Conservation (phyloP, 2,888 invertebrate species). For the Nysson spinosus region DNA sequence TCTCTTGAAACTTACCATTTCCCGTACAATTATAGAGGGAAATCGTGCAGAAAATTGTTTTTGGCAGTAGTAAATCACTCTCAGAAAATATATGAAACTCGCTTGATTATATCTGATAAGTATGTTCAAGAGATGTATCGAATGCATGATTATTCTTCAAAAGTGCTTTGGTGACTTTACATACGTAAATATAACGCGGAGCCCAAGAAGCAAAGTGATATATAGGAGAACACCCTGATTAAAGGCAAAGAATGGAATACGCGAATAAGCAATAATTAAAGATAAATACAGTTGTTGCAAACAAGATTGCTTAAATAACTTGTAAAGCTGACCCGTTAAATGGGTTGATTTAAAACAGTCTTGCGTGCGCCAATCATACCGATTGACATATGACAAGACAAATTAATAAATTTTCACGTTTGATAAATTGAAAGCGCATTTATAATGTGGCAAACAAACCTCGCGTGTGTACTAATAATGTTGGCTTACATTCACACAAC, state of each 20-base stretch:
- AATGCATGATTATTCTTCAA: no score
- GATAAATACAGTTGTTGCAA: conserved; percentile 8
- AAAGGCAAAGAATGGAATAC: conserved; percentile 1
- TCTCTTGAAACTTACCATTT: no score
- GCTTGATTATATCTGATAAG: no score
- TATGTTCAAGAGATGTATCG: no score
- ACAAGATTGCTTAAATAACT: neutral
- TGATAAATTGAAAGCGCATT: conserved; percentile 4
- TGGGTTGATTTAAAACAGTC: neutral
- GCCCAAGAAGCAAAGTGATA: neutral
- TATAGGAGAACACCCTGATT: neutral
- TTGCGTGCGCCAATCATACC: neutral
- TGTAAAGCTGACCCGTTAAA: neutral
- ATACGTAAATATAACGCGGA: neutral
- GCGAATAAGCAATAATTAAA: conserved; percentile 2
- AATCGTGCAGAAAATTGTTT: no score
- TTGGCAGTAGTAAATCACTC: no score
- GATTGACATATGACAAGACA: conserved; percentile 1
- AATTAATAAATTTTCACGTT: conserved; percentile 9
- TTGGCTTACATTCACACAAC: no score
- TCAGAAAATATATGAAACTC: no score
- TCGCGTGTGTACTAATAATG: neutral
- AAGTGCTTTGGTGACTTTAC: neutral
- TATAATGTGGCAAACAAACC: neutral
- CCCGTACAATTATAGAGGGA: no score